phyloP scores from a whole-genome alignment of 2,797 vertebrate species.

The Sebastes itinus region DNA sequence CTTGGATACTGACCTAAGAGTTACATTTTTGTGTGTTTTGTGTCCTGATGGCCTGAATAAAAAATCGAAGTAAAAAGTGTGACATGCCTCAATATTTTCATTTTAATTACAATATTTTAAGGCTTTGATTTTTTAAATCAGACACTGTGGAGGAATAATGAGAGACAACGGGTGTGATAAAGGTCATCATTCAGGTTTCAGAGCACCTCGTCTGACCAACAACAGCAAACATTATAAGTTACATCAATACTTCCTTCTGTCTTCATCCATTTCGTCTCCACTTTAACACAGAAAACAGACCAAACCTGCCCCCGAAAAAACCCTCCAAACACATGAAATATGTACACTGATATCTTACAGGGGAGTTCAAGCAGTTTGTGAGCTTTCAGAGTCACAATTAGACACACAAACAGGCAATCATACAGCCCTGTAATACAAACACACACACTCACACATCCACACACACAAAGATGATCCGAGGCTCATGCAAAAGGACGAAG shows the following conservation, averaged over 20 bases:
- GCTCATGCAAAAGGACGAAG: slow-evolving; percentile 60
- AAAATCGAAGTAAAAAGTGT: not conserved
- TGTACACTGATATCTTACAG: slow-evolving; percentile 58
- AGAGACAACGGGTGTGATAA: not conserved
- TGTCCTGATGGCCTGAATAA: not conserved
- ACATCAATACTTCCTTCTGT: slow-evolving; percentile 13
- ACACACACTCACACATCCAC: slow-evolving; percentile 20
- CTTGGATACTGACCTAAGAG: not conserved
- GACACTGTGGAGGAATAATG: slow-evolving; percentile 16
- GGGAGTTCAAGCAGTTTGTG: slow-evolving; percentile 39
- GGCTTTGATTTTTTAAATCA: slow-evolving; percentile 37
- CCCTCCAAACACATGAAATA: slow-evolving; percentile 35
- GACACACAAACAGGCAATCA: slow-evolving; percentile 49
- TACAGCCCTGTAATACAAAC: slow-evolving; percentile 22
- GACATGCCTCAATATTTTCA: slow-evolving; percentile 12
- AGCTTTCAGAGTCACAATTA: slow-evolving; percentile 30
- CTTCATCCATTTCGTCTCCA: not conserved
- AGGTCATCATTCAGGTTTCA: slow-evolving; percentile 61
- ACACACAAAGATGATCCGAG: slow-evolving; percentile 14
- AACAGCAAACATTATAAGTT: slow-evolving; percentile 6
- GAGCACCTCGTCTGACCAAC: slow-evolving; percentile 50
- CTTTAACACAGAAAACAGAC: slow-evolving; percentile 19
- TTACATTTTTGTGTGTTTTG: not conserved
- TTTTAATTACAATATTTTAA: slow-evolving; percentile 37
- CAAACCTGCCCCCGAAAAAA: slow-evolving; percentile 10